phyloP scores from a whole-genome alignment of 2,888 invertebrate species.

The Geophilus truncorum region DNA sequence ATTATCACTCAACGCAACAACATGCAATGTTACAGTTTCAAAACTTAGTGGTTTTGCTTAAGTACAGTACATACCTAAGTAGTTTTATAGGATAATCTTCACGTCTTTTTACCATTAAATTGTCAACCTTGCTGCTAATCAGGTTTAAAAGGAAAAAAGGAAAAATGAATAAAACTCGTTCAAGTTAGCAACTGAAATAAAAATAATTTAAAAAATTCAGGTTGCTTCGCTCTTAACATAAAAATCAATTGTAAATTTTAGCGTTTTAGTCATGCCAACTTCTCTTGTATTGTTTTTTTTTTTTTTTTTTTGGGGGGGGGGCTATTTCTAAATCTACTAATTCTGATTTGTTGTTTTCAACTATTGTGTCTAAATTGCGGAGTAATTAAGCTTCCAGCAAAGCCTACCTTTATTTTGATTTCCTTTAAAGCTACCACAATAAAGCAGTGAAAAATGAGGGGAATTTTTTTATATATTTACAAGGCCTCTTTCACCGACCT shows the following conservation, averaged over 20 bases:
- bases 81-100: constrained; percentile 34
- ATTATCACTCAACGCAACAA: not conserved
- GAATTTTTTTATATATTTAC: no score
- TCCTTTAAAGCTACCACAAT: no score
- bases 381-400: no score
- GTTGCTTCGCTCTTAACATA: not conserved
- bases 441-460: no score
- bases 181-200: not conserved
- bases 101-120: constrained; percentile 29
- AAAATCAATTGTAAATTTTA: not conserved
- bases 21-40: not conserved
- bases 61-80: constrained; percentile 31
- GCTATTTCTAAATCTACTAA: no score
- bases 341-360: no score
- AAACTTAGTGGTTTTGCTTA: not conserved
- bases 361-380: no score
- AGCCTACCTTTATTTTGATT: no score
- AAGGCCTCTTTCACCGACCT: no score
- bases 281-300: not conserved
- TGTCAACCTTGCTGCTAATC: constrained; percentile 28
- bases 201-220: not conserved
- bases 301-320: no score
- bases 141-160: constrained; percentile 27
- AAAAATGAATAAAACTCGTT: constrained; percentile 5
- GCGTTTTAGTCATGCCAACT: not conserved